These are phyloP conservation scores for Fulmarus glacialis DNA, from an alignment of 2,113 vertebrate species.

Conservation along the genomic window DNA sequence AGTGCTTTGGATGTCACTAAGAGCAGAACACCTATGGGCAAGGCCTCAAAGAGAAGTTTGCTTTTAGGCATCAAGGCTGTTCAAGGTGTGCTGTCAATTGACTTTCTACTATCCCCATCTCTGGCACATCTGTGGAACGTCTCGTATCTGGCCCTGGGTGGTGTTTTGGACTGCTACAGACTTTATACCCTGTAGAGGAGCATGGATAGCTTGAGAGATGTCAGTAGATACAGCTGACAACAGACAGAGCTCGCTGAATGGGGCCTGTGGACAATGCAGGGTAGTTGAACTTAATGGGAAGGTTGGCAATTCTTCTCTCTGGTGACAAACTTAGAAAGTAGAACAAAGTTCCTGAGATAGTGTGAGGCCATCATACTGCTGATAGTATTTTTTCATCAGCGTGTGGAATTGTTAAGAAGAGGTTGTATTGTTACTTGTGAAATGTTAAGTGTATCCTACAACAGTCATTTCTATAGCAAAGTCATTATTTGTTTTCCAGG, in stretches of 20 bases:
- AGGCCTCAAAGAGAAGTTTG: neutral
- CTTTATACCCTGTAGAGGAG: neutral
- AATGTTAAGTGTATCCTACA: neutral
- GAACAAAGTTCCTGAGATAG: neutral
- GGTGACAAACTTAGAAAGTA: neutral
- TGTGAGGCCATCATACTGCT: rapidly evolving
- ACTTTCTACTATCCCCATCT: neutral
- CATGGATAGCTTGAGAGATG: neutral
- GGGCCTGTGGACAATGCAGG: no score
- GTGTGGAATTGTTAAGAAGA: neutral
- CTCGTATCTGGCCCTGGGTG: neutral
- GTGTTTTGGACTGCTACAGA: neutral
- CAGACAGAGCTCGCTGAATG: rapidly evolving
- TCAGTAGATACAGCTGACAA: neutral
- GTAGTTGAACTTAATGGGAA: neutral
- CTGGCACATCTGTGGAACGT: no score
- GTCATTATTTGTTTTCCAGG: slow-evolving; percentile 65
- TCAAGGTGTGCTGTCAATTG: neutral
- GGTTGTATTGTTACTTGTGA: neutral
- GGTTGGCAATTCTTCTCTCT: neutral
- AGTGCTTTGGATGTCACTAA: neutral
- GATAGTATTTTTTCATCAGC: neutral
- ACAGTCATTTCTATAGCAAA: rapidly evolving
- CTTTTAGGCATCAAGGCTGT: neutral
- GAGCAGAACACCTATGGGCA: neutral